Evolutionary conservation across 2,797 vertebrate species (phyloP), one percentile per base, ranked within the genome.

Genomic region (Pangasius mekongensis): DNA sequence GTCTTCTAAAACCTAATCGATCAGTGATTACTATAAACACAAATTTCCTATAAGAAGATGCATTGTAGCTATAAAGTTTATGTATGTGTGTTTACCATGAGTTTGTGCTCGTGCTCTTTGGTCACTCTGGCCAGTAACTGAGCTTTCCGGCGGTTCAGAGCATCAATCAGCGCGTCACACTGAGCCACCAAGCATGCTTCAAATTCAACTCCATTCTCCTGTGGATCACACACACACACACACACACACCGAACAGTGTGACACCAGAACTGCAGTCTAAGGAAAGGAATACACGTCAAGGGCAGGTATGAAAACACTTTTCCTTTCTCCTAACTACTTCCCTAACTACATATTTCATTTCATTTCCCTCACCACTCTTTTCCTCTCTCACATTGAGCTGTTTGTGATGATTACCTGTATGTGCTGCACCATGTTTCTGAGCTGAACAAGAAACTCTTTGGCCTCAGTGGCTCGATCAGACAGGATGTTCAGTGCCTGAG

Each of bases 131-230:
- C 92, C 83, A 99, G 95, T 91, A 99, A 96, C 94, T 99, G 99
- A 58, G 97, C 98, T 94, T 99, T 99, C 90, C 98, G 96, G 69
- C 99, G 95, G 94, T 99, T 99, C 89, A 99, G 96, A 74, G 99
- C 98, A 0, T 99, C 99, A 0, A 99, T 99, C 91, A 99, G 97
- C 56, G 98, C 99, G 0, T 99, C 99, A n/a, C 99, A 99, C 92
- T 99, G 98, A 6, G 98, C 98, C 83, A 99, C 98, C 93, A 99
- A 93, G 90, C 98, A 99, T 49, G 98, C 98, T 92, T 99, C 98
- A 0, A 99, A 99, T 95, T 99, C 98, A 94, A 99, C 98, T 0
- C 98, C 98, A 91, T 99, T 99, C 95, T 99, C 98, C 98, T 99
- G 94, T 0, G 2, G 84, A 87, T 89, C 82, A 90, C 71, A 86